Base-by-base conservation (phyloP, 2,113 vertebrate genomes). In the Albula goreensis region DNA sequence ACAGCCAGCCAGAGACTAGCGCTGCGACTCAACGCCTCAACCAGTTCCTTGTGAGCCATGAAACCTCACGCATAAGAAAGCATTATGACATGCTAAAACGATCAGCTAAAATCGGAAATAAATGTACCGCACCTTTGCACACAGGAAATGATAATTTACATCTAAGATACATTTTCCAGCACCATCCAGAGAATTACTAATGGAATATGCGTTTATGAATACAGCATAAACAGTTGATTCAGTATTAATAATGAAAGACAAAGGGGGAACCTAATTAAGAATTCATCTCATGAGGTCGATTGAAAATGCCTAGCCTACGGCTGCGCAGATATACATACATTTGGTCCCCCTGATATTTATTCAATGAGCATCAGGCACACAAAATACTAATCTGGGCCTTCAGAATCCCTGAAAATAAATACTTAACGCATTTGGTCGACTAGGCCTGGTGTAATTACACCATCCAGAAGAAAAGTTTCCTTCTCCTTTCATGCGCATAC, bases 371-470 rank as follows among this genome's bases (percentile, higher is more conserved):
- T 11, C 53, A 50, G 66, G 83, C 9, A 9, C 17, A 52, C 7
- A 56, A 57, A 86, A 70, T 53, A 7, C 56, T 63, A 83, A 63
- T 25, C 82, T 66, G 19, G 31, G 41, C 63, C 41, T 85, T 53
- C 84, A 80, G 56, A 84, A 13, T 83, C 50, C 57, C 53, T 56
- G 0, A 51, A 17, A 70, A 50, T 13, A 60, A 80, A 84, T 84
- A 83, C 80, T 86, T 83, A 86, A 63, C n/a, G 74, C 15, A 63
- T 15, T 83, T 50, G 31, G 41, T 81, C 49, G 17, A 25, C 63
- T 25, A 83, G 48, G 53, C 17, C 57, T 51, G 22, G 78, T 88
- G 89, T 86, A 87, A 91, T 91, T 87, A 89, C 53, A 52, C 51
- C 83, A 86, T 70, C 84, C 84, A 79, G 84, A 53, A 87, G 81